Evolutionary conservation across 1,140 invertebrate genomes (phyloP).

Genomic region (Leptopilina boulardi): DNA sequence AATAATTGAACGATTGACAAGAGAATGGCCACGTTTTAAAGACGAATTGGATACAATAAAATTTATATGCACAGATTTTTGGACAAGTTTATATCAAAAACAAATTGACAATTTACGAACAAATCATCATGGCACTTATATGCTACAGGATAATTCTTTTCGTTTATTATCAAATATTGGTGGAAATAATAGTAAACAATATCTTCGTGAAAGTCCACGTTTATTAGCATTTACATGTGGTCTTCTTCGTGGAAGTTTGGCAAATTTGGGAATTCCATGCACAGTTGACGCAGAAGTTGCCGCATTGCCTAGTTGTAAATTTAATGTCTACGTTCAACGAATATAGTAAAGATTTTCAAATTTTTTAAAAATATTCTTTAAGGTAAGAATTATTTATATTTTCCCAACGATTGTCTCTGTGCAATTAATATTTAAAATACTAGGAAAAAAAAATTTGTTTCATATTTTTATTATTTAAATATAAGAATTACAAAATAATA

Average conservation of each 20-base stretch:
- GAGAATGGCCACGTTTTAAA: conserved; percentile 95
- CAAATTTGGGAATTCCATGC: conserved; percentile 95
- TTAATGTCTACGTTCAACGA: conserved; percentile 91
- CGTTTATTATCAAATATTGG: conserved; percentile 90
- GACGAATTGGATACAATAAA: conserved; percentile 99
- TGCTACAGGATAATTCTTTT: conserved; percentile 97
- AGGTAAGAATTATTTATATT: conserved; percentile 24
- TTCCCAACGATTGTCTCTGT: background rate
- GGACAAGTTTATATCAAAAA: conserved; percentile 97
- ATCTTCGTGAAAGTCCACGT: conserved; percentile 92
- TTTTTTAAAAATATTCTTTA: background rate
- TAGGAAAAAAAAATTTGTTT: background rate
- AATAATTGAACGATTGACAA: conserved; percentile 93
- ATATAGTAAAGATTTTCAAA: conserved; percentile 62
- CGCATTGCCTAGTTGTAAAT: conserved; percentile 95
- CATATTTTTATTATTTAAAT: background rate
- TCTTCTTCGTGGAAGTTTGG: conserved; percentile 93
- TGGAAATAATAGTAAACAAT: conserved; percentile 89
- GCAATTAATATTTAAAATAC: background rate
- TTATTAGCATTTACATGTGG: conserved; percentile 97
- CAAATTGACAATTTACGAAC: conserved; percentile 99
- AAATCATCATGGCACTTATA: conserved; percentile 98
- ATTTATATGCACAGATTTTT: conserved; percentile 99
- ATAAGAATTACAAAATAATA: too few relatives aligned
- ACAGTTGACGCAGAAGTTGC: conserved; percentile 96